Evolutionary conservation across 1,140 invertebrate species (phyloP), one percentile per base, ranked within the genome.

Genomic region (Brachionus plicatilis): DNA sequence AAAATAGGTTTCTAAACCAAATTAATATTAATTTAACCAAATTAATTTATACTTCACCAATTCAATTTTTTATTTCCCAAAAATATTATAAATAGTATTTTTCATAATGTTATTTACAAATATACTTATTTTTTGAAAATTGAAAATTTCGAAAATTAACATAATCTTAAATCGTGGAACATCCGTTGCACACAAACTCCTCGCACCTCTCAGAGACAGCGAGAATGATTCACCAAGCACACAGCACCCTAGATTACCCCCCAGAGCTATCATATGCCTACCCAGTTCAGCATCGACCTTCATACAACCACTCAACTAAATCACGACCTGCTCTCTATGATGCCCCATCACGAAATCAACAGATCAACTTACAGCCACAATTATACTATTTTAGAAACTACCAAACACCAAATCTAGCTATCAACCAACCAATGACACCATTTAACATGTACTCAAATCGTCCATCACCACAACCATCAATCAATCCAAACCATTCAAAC

Each of bases 401-500:
- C 24, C 65, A 68, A 68, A 12, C 29, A 68, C 65, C 65, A 12
- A 68, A 12, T 27, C 29, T 68, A 12, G 20, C 24, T 37, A 68
- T 68, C 65, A 68, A 24, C 29, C 65, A 68, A 68, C 65, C 65
- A 24, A 68, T 68, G 65, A 29, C 24, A 24, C 65, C 65, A 68
- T 27, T 68, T 27, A 68, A 68, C 65, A 68, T 68, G 65, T 68
- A 68, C 65, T 11, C 65, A 68, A 68, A 68, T 29, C 65, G 65
- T 29, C 65, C 20, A 68, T 27, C 65, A 0, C 65, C 65, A 27
- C 65, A 68, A 29, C 65, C 56, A 24, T 60, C 65, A 68, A 29
- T 29, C 65, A 68, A 68, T 29, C 17, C 11, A 24, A 68, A 68
- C 65, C 65, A 68, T 1, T 20, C 56, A 60, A 60, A 60, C 24